Percentiles rank a stretch among this genome's conserved stretches.
These are phyloP conservation scores for Whitmania pigra DNA, from an alignment of 1,140 invertebrate species.

Conservation along the genomic window DNA sequence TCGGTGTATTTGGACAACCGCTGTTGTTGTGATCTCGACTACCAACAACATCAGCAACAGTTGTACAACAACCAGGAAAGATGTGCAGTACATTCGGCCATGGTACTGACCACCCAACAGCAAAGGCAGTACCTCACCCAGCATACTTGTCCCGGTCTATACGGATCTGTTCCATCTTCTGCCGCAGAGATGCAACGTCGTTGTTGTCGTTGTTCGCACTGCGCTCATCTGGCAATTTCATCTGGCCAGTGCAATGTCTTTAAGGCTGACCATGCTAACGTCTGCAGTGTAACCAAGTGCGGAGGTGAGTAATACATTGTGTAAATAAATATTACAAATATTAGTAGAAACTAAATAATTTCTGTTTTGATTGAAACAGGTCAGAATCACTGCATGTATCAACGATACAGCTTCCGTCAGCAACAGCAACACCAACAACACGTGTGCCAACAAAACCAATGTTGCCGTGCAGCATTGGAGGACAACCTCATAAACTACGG, in stretches of 20 bases:
- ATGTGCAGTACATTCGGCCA: too few relatives aligned
- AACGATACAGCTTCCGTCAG: background rate
- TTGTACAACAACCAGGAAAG: too few relatives aligned
- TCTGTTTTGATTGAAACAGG: too few relatives aligned
- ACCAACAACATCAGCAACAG: too few relatives aligned
- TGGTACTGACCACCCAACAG: background rate
- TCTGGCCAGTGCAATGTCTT: too few relatives aligned
- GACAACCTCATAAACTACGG: slow-evolving; percentile 11
- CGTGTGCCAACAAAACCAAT: background rate
- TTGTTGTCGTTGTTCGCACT: background rate
- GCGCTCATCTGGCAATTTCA: background rate
- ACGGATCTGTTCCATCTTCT: background rate
- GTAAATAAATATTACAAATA: too few relatives aligned
- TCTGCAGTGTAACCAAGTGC: too few relatives aligned
- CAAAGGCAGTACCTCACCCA: background rate
- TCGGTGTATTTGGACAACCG: slow-evolving; percentile 18
- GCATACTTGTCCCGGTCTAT: background rate
- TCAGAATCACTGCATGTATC: background rate
- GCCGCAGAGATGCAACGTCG: background rate
- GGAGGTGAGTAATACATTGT: too few relatives aligned
- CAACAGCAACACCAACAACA: slow-evolving; percentile 11
- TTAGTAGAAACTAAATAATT: too few relatives aligned
- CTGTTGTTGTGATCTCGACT: slow-evolving; percentile 1
- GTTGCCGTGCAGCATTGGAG: background rate
- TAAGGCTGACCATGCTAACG: too few relatives aligned